phyloP scores from a whole-genome alignment of 2,888 invertebrate species.

The Drosophila demipolita region DNA sequence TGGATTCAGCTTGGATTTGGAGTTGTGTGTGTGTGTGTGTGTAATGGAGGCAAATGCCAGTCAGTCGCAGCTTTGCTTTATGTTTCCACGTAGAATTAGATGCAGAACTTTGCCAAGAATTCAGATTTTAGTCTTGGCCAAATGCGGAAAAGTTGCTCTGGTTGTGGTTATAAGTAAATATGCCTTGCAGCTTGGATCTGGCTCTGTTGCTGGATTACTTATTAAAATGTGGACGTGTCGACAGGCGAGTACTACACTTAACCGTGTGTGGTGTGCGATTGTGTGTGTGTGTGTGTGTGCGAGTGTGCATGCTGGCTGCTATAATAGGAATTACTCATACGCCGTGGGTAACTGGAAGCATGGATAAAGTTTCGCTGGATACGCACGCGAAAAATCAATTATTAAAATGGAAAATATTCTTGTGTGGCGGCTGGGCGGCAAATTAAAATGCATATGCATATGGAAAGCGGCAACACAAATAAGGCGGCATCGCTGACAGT shows the following conservation, averaged over 20 bases:
- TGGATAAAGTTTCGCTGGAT: conserved; percentile 41
- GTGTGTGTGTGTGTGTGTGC: conserved; percentile 40
- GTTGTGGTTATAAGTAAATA: conserved; percentile 42
- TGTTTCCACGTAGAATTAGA: neutral
- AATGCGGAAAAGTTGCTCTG: conserved; percentile 18
- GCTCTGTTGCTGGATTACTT: conserved; percentile 44
- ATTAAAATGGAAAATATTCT: conserved; percentile 72
- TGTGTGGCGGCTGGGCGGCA: conserved; percentile 34
- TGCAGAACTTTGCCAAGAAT: conserved; percentile 59
- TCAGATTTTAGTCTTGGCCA: conserved; percentile 45
- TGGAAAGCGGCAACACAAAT: conserved; percentile 59
- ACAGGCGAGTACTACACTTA: conserved; percentile 37
- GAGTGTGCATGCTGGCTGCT: conserved; percentile 40
- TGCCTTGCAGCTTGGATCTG: conserved; percentile 35
- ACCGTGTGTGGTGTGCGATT: conserved; percentile 40
- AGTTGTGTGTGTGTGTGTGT: conserved; percentile 3
- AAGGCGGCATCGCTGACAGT: conserved; percentile 16
- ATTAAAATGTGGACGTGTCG: conserved; percentile 75
- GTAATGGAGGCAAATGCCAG: conserved; percentile 25
- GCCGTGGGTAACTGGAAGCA: conserved; percentile 31
- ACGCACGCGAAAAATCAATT: conserved; percentile 78
- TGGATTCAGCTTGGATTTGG: conserved; percentile 14
- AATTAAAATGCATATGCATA: conserved; percentile 67
- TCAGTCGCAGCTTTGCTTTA: conserved; percentile 37
- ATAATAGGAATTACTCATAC: conserved; percentile 60